Evolutionary conservation across 2,797 vertebrate genomes (phyloP), one percentile per base, ranked within the genome.

Genomic region (Microchirus variegatus): DNA sequence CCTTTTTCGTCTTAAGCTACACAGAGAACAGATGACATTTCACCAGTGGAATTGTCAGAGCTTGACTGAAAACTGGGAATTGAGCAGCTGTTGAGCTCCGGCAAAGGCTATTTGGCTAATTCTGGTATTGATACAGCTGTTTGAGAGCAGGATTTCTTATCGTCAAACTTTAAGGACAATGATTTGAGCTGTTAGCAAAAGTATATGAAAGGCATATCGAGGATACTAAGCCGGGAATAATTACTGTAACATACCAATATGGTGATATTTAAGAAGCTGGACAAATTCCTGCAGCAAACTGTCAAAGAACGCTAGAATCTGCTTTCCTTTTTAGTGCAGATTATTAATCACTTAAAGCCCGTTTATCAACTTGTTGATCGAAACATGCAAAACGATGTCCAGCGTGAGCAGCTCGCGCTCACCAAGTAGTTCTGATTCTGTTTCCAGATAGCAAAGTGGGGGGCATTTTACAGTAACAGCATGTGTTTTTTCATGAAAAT

Each of bases 11-110:
- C 41, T 38, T 15, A 9, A 11, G 54, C 12, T 26, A 17, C 13
- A 19, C 18, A 58, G 13, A 51, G 53, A 65, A 61, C 2, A 42
- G 47, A 61, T 52, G 53, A 49, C 4, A 50, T 14, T 42, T 45
- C n/a, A 44, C 44, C 9, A n/a, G 31, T 53, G 38, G n/a, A 37
- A 10, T 35, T 48, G 22, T 52, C 58, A 1, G 18, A 22, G 54
- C 22, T 5, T 22, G 61, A 48, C 10, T 13, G 5, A 50, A 47
- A 14, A n/a, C 16, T 11, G 54, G 19, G 47, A 55, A 18, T 14
- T 9, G 22, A 71, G 48, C 63, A 73, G 58, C 67, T 77, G 75
- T 37, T 67, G 9, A 35, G 65, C 10, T 70, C 31, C 73, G 79
- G 62, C 56, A 22, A 63, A 46, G 58, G 10, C 9, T 48, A 2